Percentiles rank a stretch among this genome's conserved stretches.
phyloP scores from a whole-genome alignment of 2,888 invertebrate species.

The Acanthosepion pharaonis region DNA sequence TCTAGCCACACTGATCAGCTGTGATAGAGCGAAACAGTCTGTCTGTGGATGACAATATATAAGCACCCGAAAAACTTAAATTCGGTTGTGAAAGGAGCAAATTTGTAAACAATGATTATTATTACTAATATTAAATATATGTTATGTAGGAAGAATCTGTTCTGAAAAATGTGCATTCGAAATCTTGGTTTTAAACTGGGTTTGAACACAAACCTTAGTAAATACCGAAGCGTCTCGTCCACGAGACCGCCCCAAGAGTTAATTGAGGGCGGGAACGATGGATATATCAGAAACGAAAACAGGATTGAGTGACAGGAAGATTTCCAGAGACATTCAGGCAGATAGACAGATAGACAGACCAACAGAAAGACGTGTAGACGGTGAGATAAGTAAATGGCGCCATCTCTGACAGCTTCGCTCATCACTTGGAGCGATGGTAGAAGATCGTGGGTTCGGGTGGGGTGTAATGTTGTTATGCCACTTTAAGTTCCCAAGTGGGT shows the following conservation, averaged over 20 bases:
- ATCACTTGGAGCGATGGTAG: not conserved
- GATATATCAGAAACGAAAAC: not conserved
- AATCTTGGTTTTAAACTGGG: too few relatives aligned
- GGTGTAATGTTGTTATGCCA: not conserved
- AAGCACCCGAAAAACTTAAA: too few relatives aligned
- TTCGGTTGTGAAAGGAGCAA: too few relatives aligned
- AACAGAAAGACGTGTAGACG: not conserved
- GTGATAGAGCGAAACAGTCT: too few relatives aligned
- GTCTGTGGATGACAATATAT: too few relatives aligned
- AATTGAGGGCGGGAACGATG: not conserved
- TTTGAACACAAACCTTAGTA: too few relatives aligned
- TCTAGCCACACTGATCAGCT: too few relatives aligned
- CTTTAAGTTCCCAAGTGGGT: slow-evolving; percentile 33
- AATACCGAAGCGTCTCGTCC: not conserved
- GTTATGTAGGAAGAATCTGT: too few relatives aligned
- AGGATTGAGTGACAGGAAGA: not conserved
- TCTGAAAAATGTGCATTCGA: too few relatives aligned
- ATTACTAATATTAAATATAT: too few relatives aligned
- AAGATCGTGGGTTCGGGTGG: not conserved
- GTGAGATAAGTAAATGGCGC: not conserved
- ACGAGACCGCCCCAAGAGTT: not conserved
- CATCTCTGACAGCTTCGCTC: slow-evolving; percentile 13
- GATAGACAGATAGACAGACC: not conserved
- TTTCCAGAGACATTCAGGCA: not conserved
- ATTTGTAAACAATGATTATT: too few relatives aligned